Evolutionary conservation across 2,797 vertebrate species (phyloP).

Genomic region (Clarias pachynema): DNA sequence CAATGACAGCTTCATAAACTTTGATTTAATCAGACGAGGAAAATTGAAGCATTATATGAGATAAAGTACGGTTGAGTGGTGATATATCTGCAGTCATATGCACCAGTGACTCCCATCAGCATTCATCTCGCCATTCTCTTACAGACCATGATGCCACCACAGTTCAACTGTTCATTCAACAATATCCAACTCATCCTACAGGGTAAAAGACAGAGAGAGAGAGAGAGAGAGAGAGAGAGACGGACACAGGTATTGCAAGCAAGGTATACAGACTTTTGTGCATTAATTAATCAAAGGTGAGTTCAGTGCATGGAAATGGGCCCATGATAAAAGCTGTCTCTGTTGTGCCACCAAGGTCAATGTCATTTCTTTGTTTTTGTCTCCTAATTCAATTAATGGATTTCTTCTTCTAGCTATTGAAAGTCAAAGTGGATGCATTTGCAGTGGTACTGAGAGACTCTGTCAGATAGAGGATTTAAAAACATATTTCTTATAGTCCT

Average conservation of each 20-base stretch:
- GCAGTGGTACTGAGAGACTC: conserved; percentile 71
- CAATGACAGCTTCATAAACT: conserved; percentile 78
- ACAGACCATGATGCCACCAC: conserved; percentile 55
- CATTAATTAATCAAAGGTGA: conserved; percentile 63
- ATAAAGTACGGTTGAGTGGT: conserved; percentile 69
- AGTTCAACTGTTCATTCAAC: conserved; percentile 65
- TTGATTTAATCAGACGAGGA: conserved; percentile 75
- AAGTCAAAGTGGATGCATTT: conserved; percentile 80
- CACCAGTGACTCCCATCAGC: conserved; percentile 66
- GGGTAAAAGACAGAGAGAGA: conserved; percentile 27
- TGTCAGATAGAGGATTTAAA: conserved; percentile 82
- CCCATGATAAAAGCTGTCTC: conserved; percentile 35
- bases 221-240: conserved; percentile 8
- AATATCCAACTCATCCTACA: conserved; percentile 52
- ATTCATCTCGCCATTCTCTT: conserved; percentile 61
- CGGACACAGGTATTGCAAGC: conserved; percentile 7
- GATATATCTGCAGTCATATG: conserved; percentile 69
- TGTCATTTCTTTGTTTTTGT: conserved; percentile 76
- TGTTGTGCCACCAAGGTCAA: conserved; percentile 65
- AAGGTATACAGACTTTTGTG: conserved; percentile 26
- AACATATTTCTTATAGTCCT: conserved; percentile 84
- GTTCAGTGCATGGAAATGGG: conserved; percentile 44
- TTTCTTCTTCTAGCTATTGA: conserved; percentile 77
- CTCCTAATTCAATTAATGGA: conserved; percentile 81
- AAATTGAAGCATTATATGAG: conserved; percentile 74